Evolutionary conservation across 1,140 invertebrate species (phyloP).

Genomic region (Achroia grisella): DNA sequence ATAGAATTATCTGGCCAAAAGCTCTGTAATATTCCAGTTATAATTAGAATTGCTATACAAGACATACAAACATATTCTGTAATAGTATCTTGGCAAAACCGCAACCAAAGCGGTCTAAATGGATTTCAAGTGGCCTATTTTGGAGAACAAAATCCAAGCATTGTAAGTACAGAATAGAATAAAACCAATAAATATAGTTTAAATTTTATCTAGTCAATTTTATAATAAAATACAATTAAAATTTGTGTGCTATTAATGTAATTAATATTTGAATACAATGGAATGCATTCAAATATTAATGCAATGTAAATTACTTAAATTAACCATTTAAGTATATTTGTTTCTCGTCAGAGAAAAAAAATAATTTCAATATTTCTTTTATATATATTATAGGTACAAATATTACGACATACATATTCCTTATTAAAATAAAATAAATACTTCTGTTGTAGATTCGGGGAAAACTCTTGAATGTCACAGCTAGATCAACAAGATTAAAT

Average conservation of each 20-base stretch:
- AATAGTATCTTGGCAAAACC: slow-evolving; percentile 90
- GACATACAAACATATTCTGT: slow-evolving; percentile 92
- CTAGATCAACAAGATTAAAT: slow-evolving; percentile 81
- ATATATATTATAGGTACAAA: too few species aligned
- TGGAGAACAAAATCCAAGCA: slow-evolving; percentile 75
- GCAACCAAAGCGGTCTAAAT: slow-evolving; percentile 88
- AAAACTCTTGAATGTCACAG: slow-evolving; percentile 79
- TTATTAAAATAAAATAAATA: background rate
- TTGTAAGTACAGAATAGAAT: slow-evolving; percentile 39
- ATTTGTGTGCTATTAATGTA: slow-evolving; percentile 34
- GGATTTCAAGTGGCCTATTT: slow-evolving; percentile 92
- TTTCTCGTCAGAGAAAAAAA: slow-evolving; percentile 48
- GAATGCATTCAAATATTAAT: too few species aligned
- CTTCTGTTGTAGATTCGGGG: slow-evolving; percentile 76
- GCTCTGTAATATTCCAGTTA: slow-evolving; percentile 87
- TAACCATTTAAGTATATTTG: slow-evolving; percentile 70
- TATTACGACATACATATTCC: too few species aligned
- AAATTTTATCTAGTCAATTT: too few species aligned
- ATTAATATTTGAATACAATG: slow-evolving; percentile 68
- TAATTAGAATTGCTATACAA: slow-evolving; percentile 87
- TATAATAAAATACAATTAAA: too few species aligned
- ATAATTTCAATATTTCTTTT: slow-evolving; percentile 57
- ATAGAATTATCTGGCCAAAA: slow-evolving; percentile 84
- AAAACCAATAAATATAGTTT: too few species aligned
- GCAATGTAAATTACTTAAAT: slow-evolving; percentile 67